Conservation (phyloP, 2,797 vertebrate genomes). For the Hydrophis major region DNA sequence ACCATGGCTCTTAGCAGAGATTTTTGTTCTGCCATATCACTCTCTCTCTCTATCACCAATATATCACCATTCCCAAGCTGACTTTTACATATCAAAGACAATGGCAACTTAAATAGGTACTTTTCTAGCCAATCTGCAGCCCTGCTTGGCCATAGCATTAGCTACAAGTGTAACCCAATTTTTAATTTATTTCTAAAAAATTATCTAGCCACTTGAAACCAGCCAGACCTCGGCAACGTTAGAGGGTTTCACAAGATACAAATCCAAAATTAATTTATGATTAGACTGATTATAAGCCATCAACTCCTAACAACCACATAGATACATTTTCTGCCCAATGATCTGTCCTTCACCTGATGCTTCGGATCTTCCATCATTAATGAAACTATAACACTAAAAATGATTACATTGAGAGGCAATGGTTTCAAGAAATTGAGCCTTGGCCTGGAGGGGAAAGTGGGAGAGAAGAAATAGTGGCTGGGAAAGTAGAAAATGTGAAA, state of each 20-base stretch:
- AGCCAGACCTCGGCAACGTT: neutral
- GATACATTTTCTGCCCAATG: neutral
- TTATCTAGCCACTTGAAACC: neutral
- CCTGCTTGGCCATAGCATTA: neutral
- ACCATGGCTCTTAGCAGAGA: neutral
- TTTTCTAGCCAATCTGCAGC: neutral
- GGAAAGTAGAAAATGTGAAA: neutral
- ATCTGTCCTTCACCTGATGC: neutral
- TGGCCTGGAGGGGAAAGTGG: neutral
- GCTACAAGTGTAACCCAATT: neutral
- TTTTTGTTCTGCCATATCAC: neutral
- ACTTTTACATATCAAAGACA: neutral
- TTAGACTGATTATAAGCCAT: neutral
- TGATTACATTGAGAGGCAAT: neutral
- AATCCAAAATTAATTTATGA: neutral
- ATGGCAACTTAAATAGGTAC: neutral
- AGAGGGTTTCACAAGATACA: neutral
- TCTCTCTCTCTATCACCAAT: neutral
- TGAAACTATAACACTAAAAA: neutral
- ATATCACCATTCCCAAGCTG: neutral
- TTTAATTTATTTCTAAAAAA: neutral
- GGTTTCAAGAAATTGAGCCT: neutral
- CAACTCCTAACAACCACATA: neutral
- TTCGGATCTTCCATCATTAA: neutral
- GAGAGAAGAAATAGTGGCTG: neutral